phyloP scores from a whole-genome alignment of 2,113 vertebrate species.

The Origma solitaria region DNA sequence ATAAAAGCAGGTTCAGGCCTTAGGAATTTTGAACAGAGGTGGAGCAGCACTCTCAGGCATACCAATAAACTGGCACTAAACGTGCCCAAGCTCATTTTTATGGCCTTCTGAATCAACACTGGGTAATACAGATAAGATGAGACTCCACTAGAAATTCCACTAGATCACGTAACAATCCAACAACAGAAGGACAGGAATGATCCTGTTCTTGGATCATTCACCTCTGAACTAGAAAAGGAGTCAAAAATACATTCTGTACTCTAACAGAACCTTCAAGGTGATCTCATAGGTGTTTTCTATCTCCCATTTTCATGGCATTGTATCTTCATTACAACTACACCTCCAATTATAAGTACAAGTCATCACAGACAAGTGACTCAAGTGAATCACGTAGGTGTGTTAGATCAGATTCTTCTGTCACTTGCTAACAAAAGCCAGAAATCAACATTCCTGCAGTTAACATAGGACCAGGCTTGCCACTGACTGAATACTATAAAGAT shows the following conservation, averaged over 20 bases:
- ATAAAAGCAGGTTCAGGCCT: neutral
- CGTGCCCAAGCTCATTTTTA: neutral
- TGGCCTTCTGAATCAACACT: neutral
- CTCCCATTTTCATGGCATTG: neutral
- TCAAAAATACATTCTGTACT: neutral
- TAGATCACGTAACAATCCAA: neutral
- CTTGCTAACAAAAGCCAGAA: neutral
- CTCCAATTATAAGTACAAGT: neutral
- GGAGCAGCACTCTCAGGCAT: neutral
- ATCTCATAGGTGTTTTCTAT: neutral
- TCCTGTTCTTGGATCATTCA: neutral
- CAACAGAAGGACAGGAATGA: neutral
- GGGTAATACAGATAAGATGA: neutral
- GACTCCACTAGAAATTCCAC: slow-evolving; percentile 2
- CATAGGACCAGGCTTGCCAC: neutral
- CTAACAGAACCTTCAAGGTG: neutral
- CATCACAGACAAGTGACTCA: neutral
- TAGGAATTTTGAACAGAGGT: neutral
- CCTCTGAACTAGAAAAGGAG: neutral
- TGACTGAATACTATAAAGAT: neutral
- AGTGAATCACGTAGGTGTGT: neutral
- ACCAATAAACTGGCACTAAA: neutral
- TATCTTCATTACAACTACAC: neutral
- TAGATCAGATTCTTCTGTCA: neutral
- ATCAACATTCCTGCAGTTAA: neutral